Base-by-base conservation (phyloP, 2,888 invertebrate genomes). In the Suillia variegata region DNA sequence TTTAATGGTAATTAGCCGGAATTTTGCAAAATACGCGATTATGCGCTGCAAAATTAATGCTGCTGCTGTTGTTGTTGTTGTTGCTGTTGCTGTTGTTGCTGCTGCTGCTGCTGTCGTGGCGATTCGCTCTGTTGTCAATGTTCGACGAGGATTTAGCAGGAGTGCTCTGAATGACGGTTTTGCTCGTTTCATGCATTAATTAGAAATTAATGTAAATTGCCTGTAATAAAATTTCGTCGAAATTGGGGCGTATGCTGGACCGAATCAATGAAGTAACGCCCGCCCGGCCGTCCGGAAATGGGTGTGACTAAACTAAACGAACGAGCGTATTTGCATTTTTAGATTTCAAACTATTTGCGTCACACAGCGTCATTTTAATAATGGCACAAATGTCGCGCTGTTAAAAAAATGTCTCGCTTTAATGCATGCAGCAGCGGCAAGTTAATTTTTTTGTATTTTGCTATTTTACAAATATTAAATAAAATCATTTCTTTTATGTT, bases 1-100 rank as follows among this genome's bases (percentile, higher is more conserved):
- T 61, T 58, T 59, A 59, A 63, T 63, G 63, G 56, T 61, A 63
- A 63, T 61, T 63, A 56, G 59, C 51, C 54, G 52, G 59, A 59
- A 61, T 56, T n/a, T 58, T 61, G 56, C 56, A 56, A 59, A n/a
- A 54, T 59, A 57, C 54, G 57, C 63, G 61, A 50, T 52, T 59
- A 56, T 61, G 60, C 58, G 22, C 53, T 56, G 34, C 50, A 59
- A 31, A 8, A n/a, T 21, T 34, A 17, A 4, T 12, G 54, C 34
- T 50, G 49, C 54, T 26, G 42, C 34, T 12, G 24, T n/a, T 34
- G 15, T 38, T 54, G 48, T 47, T 49, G 33, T 24, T 34, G 34
- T n/a, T n/a, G 18, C 26, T 34, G 21, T 10, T 12, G 54, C 34
- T 50, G 49, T 59, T 26, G 42, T 48, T 12, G 24, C 17, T 34